phyloP scores from a whole-genome alignment of 2,888 invertebrate genomes.

The Hermodice carunculata region DNA sequence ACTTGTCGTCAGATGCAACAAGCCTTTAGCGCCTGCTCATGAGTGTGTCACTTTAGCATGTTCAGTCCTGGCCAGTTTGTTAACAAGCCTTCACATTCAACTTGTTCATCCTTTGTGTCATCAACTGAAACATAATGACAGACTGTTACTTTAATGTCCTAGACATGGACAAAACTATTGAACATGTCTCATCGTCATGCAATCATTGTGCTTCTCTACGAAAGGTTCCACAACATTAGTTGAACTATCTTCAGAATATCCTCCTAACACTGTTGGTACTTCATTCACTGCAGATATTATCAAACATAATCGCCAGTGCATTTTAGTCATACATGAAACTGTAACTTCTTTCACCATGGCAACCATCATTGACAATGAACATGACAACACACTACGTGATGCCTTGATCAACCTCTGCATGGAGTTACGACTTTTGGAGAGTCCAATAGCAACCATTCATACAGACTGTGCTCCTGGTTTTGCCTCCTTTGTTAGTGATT shows the following conservation, averaged over 20 bases:
- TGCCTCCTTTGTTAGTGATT: conserved; percentile 23
- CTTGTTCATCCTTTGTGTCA: conserved; percentile 41
- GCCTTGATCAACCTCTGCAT: conserved; percentile 26
- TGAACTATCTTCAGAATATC: conserved; percentile 37
- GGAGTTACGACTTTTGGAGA: conserved; percentile 22
- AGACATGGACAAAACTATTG: conserved; percentile 31
- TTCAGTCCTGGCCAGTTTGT: conserved; percentile 34
- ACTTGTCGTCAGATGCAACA: conserved; percentile 17
- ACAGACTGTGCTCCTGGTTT: conserved; percentile 43
- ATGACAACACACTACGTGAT: conserved; percentile 24
- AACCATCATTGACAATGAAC: conserved; percentile 26
- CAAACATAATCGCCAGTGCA: conserved; percentile 38
- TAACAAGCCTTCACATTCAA: conserved; percentile 41
- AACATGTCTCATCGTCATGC: conserved; percentile 27
- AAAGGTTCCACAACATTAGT: conserved; percentile 25
- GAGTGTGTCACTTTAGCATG: conserved; percentile 42
- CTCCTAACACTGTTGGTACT: conserved; percentile 33
- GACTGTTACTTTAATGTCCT: conserved; percentile 40
- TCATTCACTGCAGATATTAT: conserved; percentile 47
- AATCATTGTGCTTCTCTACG: conserved; percentile 41
- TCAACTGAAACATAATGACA: conserved; percentile 37
- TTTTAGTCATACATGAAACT: conserved; percentile 31
- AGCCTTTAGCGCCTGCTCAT: conserved; percentile 21
- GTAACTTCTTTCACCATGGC: conserved; percentile 36
- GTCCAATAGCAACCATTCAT: conserved; percentile 26